Percentiles rank a stretch among this genome's conserved stretches.
These are phyloP conservation scores for Cinclus cinclus DNA, from an alignment of 2,113 vertebrate species.

Conservation along the genomic window DNA sequence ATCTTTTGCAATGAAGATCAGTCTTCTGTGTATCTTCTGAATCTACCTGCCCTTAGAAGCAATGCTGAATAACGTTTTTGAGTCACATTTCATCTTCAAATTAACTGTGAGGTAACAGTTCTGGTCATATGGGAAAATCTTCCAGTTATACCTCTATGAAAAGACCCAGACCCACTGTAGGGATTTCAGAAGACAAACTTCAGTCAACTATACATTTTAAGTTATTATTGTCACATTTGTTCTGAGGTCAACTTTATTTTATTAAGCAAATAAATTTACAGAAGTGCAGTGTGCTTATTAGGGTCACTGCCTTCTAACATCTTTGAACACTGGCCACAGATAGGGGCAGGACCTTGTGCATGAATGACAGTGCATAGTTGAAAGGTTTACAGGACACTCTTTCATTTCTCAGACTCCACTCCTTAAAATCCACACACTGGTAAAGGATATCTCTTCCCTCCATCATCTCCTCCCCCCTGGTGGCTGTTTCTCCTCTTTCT, in stretches of 20 bases:
- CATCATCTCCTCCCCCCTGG: background rate
- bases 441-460: background rate
- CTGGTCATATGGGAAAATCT: background rate
- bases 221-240: background rate
- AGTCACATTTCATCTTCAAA: background rate
- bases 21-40: background rate
- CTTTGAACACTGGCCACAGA: background rate
- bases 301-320: background rate
- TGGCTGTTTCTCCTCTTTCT: background rate
- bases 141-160: background rate
- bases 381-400: background rate
- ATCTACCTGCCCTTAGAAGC: background rate
- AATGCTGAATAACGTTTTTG: background rate
- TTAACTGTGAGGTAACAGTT: background rate
- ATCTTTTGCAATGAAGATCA: background rate
- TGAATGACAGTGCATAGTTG: rapidly evolving
- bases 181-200: background rate
- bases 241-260: background rate
- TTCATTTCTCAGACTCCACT: background rate
- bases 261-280: background rate
- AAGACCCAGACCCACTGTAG: background rate
- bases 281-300: background rate
- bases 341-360: rapidly evolving
- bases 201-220: background rate
- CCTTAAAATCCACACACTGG: background rate